phyloP scores from a whole-genome alignment of 2,113 vertebrate species.

The Nanger granti region DNA sequence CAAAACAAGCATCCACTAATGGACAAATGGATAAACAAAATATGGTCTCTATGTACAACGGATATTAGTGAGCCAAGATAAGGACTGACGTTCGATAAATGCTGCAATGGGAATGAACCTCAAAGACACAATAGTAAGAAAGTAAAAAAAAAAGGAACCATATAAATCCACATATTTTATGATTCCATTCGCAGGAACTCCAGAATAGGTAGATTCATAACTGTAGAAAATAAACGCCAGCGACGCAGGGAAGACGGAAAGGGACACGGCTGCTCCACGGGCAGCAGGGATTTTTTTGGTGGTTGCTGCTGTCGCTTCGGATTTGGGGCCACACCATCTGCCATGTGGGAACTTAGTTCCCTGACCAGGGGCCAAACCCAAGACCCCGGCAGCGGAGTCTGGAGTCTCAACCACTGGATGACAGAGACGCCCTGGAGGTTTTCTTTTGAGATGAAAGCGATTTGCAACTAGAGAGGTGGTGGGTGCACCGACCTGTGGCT shows the following conservation, averaged over 20 bases:
- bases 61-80: not conserved
- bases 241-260: not conserved
- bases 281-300: not conserved
- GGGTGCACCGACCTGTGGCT: not conserved
- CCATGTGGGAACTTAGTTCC: not conserved
- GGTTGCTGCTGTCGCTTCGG: not conserved
- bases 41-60: not conserved
- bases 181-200: not conserved
- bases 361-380: not conserved
- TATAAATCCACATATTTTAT: not conserved
- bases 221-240: not conserved
- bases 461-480: not conserved
- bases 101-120: not conserved
- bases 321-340: not conserved
- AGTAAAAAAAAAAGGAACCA: not conserved
- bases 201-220: not conserved
- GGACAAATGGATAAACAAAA: not conserved
- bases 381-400: not conserved
- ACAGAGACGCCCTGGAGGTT: not conserved
- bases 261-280: not conserved
- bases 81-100: not conserved
- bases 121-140: not conserved
- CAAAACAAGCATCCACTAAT: not conserved
- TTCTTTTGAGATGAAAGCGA: not conserved
- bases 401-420: not conserved